A percentile compares a stretch with the other conserved stretches of the same genome.
phyloP scores from a whole-genome alignment of 1,140 invertebrate genomes.

The Charaxes varanes region DNA sequence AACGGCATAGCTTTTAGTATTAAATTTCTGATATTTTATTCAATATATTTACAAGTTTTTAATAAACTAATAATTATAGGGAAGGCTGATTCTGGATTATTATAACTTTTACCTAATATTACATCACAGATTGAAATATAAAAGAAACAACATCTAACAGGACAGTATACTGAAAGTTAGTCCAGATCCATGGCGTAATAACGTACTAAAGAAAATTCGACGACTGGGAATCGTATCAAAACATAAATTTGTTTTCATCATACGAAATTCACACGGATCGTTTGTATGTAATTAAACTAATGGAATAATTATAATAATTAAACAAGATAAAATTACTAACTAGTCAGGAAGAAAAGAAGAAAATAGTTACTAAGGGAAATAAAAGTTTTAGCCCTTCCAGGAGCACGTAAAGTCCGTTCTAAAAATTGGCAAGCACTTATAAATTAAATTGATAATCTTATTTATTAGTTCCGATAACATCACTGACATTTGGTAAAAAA shows the following conservation, averaged over 20 bases:
- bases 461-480: slow-evolving; percentile 58
- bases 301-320: slow-evolving; percentile 23
- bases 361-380: slow-evolving; percentile 34
- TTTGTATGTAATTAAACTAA: slow-evolving; percentile 23
- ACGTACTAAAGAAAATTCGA: neutral
- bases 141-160: slow-evolving; percentile 26
- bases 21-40: neutral
- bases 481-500: slow-evolving; percentile 64
- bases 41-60: slow-evolving; percentile 6
- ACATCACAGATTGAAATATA: slow-evolving; percentile 65
- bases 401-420: slow-evolving; percentile 42
- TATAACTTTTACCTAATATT: slow-evolving; percentile 68
- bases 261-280: slow-evolving; percentile 34
- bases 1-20: neutral
- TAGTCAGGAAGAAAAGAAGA: slow-evolving; percentile 42
- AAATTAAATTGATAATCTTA: slow-evolving; percentile 53
- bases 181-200: neutral
- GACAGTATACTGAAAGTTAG: slow-evolving; percentile 5
- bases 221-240: slow-evolving; percentile 27
- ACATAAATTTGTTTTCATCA: slow-evolving; percentile 55
- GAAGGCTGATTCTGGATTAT: slow-evolving; percentile 44
- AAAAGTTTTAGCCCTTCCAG: slow-evolving; percentile 21
- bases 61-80: slow-evolving; percentile 18
- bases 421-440: slow-evolving; percentile 63
- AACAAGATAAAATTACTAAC: slow-evolving; percentile 46